Conservation (phyloP, 1,140 invertebrate species). For the Reticulitermes speratus region DNA sequence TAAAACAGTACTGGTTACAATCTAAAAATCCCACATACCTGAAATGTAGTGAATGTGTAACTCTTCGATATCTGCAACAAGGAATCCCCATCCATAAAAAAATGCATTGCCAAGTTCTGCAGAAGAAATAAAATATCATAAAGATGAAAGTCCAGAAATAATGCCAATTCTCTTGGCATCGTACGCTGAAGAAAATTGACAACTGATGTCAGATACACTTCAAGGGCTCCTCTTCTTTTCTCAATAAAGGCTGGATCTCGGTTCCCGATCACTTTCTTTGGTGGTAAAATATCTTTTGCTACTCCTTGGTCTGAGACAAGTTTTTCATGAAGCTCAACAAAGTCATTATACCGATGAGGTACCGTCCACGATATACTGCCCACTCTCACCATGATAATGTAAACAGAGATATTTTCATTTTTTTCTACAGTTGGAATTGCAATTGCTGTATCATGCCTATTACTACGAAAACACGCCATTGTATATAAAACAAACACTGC, state of each 20-base stretch:
- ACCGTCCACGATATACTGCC: slow-evolving; percentile 76
- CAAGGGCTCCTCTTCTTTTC: slow-evolving; percentile 72
- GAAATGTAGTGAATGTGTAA: slow-evolving; percentile 67
- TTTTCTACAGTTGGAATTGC: slow-evolving; percentile 58
- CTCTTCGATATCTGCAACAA: slow-evolving; percentile 58
- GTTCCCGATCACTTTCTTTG: slow-evolving; percentile 85
- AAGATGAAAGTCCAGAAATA: slow-evolving; percentile 77
- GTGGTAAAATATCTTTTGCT: slow-evolving; percentile 80
- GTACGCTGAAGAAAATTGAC: slow-evolving; percentile 70
- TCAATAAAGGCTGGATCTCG: slow-evolving; percentile 81
- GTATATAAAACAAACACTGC: slow-evolving; percentile 1
- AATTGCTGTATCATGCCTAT: slow-evolving; percentile 57
- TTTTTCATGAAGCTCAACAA: slow-evolving; percentile 81
- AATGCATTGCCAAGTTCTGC: slow-evolving; percentile 71
- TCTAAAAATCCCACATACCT: slow-evolving; percentile 53
- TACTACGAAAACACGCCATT: slow-evolving; percentile 64
- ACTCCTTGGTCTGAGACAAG: slow-evolving; percentile 75
- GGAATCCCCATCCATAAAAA: slow-evolving; percentile 67
- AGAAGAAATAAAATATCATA: slow-evolving; percentile 82
- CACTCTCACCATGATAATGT: slow-evolving; percentile 66
- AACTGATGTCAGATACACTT: slow-evolving; percentile 77
- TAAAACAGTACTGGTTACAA: too few relatives aligned
- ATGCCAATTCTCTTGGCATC: slow-evolving; percentile 71
- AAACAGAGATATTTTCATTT: slow-evolving; percentile 61
- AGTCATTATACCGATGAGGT: slow-evolving; percentile 84